phyloP scores from a whole-genome alignment of 1,140 invertebrate genomes.

The Steinernema khuongi region DNA sequence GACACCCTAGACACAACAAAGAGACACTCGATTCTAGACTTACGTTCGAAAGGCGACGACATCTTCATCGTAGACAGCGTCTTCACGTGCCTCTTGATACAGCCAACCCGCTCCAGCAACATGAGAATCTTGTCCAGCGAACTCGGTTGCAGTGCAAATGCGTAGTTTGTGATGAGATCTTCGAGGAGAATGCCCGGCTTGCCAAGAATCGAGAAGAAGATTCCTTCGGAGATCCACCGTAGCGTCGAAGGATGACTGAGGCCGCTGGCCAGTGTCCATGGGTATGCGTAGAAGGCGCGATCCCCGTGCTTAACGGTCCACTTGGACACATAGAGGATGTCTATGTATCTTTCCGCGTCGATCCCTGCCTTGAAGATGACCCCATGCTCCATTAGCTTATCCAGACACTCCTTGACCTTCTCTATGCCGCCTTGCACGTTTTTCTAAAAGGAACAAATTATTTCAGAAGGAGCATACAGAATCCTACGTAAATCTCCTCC shows the following conservation, averaged over 20 bases:
- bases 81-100: conserved; percentile 19
- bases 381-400: neutral
- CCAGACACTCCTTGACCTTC: neutral
- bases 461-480: too few species aligned
- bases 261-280: conserved; percentile 11
- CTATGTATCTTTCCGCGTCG: neutral
- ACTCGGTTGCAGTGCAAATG: conserved; percentile 33
- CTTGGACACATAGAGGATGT: neutral
- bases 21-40: neutral
- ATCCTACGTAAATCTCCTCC: neutral
- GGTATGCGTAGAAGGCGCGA: conserved; percentile 7
- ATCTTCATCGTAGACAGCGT: conserved; percentile 13
- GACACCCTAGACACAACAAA: too few species aligned
- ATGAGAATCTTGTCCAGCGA: neutral
- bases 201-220: conserved; percentile 30
- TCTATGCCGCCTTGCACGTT: neutral
- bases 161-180: conserved; percentile 27
- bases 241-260: conserved; percentile 19
- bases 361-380: neutral
- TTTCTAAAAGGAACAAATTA: too few species aligned
- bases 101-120: conserved; percentile 18
- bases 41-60: conserved; percentile 25
- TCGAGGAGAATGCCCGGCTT: conserved; percentile 31
- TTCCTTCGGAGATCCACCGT: conserved; percentile 35
- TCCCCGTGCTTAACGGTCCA: neutral